phyloP scores from a whole-genome alignment of 2,888 invertebrate species.

The Rhingia campestris region DNA sequence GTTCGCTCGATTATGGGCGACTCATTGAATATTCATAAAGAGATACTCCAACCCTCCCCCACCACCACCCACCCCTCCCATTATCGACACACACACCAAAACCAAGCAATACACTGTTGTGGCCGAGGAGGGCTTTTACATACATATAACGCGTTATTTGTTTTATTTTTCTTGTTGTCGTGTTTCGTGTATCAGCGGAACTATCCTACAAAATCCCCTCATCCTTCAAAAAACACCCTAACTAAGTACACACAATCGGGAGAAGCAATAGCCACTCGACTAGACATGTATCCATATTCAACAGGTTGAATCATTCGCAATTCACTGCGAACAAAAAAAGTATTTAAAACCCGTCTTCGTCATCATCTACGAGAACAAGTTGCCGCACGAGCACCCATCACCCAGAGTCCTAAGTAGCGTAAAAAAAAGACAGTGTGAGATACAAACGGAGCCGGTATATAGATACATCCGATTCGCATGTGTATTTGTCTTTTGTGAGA shows the following conservation, averaged over 20 bases:
- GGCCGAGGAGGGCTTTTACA: not conserved
- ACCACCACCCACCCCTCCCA: not conserved
- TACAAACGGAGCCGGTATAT: slow-evolving; percentile 5
- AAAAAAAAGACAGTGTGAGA: not conserved
- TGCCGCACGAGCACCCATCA: slow-evolving; percentile 35
- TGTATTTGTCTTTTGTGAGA: slow-evolving; percentile 3
- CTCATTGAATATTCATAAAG: slow-evolving; percentile 74
- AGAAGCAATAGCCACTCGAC: slow-evolving; percentile 42
- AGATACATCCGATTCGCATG: slow-evolving; percentile 25
- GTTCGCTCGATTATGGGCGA: slow-evolving; percentile 59
- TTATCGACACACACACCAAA: slow-evolving; percentile 37
- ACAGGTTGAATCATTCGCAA: slow-evolving; percentile 70
- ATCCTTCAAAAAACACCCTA: slow-evolving; percentile 1
- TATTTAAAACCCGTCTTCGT: slow-evolving; percentile 62
- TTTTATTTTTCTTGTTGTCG: too few relatives aligned
- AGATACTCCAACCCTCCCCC: slow-evolving; percentile 38
- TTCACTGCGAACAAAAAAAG: slow-evolving; percentile 17
- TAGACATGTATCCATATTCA: slow-evolving; percentile 50
- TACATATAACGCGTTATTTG: slow-evolving; percentile 33
- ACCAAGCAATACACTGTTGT: not conserved
- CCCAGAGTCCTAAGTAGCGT: slow-evolving; percentile 1
- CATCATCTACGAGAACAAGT: slow-evolving; percentile 30
- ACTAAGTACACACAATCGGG: not conserved
- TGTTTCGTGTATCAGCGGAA: slow-evolving; percentile 15
- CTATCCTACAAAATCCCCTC: slow-evolving; percentile 60